phyloP scores from a whole-genome alignment of 2,113 vertebrate species.

The Isurus oxyrinchus region DNA sequence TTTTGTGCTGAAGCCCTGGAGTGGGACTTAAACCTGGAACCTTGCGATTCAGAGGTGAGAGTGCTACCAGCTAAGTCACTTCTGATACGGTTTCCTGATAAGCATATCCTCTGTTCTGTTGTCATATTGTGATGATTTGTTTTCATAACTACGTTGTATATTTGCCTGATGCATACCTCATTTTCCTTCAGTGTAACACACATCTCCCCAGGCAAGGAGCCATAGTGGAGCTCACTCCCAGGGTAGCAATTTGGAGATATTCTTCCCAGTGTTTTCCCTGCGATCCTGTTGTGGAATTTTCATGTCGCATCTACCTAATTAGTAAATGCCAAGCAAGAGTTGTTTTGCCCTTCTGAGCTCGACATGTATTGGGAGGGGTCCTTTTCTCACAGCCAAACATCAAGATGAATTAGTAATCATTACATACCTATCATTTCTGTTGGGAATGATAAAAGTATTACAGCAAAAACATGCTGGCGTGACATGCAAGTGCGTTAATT shows the following conservation, averaged over 20 bases:
- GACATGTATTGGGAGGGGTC: not conserved
- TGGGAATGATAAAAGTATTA: not conserved
- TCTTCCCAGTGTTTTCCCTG: not conserved
- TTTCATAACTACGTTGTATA: too few species aligned
- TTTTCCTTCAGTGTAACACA: too few species aligned
- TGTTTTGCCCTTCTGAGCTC: not conserved
- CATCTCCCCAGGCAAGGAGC: too few species aligned
- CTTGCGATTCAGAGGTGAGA: too few species aligned
- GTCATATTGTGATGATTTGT: too few species aligned
- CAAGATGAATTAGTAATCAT: not conserved
- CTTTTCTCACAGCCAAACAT: not conserved
- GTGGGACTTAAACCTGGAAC: too few species aligned
- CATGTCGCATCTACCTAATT: not conserved
- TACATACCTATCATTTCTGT: not conserved
- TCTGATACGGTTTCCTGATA: too few species aligned
- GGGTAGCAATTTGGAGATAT: too few species aligned
- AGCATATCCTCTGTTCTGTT: too few species aligned
- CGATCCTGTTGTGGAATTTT: not conserved
- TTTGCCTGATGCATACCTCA: too few species aligned
- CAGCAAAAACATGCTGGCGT: not conserved
- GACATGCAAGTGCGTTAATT: not conserved
- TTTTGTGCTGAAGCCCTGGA: too few species aligned
- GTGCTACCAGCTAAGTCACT: too few species aligned
- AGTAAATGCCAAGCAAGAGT: not conserved
- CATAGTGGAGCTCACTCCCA: not conserved